These are phyloP conservation scores for Tribolium freemani DNA, from an alignment of 2,888 invertebrate genomes.

Conservation along the genomic window DNA sequence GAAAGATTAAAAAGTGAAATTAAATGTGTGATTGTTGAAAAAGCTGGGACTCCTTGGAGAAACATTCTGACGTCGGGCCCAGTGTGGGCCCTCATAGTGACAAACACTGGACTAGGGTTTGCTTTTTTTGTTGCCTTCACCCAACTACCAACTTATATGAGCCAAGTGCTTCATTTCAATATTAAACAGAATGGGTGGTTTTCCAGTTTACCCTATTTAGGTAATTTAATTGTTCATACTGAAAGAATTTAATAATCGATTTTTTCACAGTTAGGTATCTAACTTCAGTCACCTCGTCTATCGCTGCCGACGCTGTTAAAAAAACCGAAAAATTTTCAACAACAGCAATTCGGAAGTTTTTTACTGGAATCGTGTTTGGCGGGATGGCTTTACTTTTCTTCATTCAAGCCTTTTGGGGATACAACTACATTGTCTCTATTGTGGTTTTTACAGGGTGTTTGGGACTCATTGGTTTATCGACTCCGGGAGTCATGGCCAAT, in stretches of 20 bases:
- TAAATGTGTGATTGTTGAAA: too few relatives aligned
- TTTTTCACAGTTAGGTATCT: conserved; percentile 6
- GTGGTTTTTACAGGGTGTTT: conserved; percentile 1
- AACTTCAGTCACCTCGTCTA: not conserved
- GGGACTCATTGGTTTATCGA: not conserved
- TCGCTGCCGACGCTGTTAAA: not conserved
- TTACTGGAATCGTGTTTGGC: conserved; percentile 9
- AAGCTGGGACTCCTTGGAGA: conserved; percentile 76
- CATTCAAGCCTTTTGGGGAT: conserved; percentile 21
- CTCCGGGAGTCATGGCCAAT: conserved; percentile 13
- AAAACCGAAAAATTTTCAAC: conserved; percentile 11
- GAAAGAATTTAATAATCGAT: not conserved
- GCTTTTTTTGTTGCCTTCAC: not conserved
- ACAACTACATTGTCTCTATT: conserved; percentile 4
- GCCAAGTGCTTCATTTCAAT: conserved; percentile 16
- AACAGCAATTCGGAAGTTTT: conserved; percentile 12
- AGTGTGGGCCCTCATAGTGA: conserved; percentile 86
- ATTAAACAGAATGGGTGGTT: conserved; percentile 23
- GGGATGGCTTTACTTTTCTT: not conserved
- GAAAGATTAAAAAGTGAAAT: too few relatives aligned
- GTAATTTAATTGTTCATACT: not conserved
- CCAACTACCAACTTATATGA: conserved; percentile 19
- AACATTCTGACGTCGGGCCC: conserved; percentile 77
- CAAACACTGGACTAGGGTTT: conserved; percentile 68
- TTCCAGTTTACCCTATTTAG: conserved; percentile 22